Evolutionary conservation across 2,797 vertebrate species (phyloP).

Genomic region (Falco novaeseelandiae): DNA sequence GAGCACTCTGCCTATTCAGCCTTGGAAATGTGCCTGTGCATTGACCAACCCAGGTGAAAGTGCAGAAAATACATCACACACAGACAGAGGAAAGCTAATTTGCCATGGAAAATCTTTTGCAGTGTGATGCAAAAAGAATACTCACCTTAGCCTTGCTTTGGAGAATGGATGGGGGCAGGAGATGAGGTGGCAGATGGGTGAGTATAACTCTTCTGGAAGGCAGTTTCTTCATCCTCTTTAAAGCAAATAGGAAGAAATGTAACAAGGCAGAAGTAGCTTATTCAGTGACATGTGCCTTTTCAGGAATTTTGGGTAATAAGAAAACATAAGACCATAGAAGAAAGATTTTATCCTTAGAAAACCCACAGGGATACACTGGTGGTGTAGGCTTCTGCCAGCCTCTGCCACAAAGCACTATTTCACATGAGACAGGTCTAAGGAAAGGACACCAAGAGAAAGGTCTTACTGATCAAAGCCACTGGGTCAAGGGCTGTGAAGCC

Average conservation of each 20-base stretch:
- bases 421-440: neutral
- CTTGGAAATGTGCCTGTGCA: neutral
- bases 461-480: neutral
- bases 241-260: neutral
- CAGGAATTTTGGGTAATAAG: neutral
- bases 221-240: constrained; percentile 49
- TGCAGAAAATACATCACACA: neutral
- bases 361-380: neutral
- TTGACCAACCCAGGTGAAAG: neutral
- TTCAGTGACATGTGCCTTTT: neutral
- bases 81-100: neutral
- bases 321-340: neutral
- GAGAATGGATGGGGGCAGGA: constrained; percentile 17
- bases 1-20: neutral
- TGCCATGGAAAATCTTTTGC: neutral
- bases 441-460: neutral
- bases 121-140: neutral
- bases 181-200: constrained; percentile 13
- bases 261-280: neutral
- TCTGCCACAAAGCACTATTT: neutral
- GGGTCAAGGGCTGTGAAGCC: neutral
- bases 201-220: constrained; percentile 52
- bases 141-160: constrained; percentile 58
- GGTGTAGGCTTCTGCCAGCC: neutral
- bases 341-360: neutral